A percentile compares a stretch with the other conserved stretches of the same genome.
Evolutionary conservation across 2,113 vertebrate genomes (phyloP).

Genomic region (Phoxinus phoxinus): DNA sequence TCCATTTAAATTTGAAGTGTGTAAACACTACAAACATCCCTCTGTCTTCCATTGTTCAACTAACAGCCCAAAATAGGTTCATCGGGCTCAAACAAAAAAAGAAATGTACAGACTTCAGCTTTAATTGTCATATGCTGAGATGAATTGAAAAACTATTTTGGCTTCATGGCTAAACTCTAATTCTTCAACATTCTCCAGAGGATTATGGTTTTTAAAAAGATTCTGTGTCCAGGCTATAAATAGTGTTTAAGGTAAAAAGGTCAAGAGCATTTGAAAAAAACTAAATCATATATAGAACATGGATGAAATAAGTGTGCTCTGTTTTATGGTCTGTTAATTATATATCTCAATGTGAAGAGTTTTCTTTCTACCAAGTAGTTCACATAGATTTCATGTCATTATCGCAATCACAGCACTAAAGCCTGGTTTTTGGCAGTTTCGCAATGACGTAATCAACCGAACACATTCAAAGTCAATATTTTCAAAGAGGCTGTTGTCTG

Average conservation of each 20-base stretch:
- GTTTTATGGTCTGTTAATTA: constrained; percentile 1
- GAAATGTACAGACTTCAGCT: neutral
- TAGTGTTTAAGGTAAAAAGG: constrained; percentile 1
- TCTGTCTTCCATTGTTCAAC: neutral
- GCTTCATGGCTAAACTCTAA: neutral
- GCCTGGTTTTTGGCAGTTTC: neutral
- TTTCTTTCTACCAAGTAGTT: neutral
- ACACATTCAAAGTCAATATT: constrained; percentile 37
- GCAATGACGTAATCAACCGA: constrained; percentile 5
- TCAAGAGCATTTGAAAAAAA: neutral
- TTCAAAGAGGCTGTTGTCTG: constrained; percentile 29
- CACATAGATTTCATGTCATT: neutral
- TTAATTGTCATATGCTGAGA: neutral
- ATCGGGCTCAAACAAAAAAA: neutral
- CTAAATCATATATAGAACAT: neutral
- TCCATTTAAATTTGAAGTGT: neutral
- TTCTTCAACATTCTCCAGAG: neutral
- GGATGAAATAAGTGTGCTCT: neutral
- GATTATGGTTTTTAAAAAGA: neutral
- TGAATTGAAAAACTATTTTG: neutral
- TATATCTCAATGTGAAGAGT: neutral
- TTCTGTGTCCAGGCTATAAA: neutral
- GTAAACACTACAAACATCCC: neutral
- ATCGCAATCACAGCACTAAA: neutral
- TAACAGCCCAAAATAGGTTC: neutral